Base-by-base conservation (phyloP, 2,888 invertebrate species). In the Melipona beecheii region DNA sequence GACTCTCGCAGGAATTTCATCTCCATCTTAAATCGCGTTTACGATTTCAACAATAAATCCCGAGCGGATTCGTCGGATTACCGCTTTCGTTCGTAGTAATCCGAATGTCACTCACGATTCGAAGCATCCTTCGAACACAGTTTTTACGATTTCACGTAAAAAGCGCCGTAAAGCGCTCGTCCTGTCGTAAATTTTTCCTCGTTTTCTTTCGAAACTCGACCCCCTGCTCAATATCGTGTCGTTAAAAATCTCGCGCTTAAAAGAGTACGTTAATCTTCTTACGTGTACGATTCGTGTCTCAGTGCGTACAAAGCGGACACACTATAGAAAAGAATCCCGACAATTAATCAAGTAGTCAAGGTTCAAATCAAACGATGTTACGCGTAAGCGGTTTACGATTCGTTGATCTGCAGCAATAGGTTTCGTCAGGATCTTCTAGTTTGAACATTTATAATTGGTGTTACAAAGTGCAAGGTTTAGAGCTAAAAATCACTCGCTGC, bases 71-170 rank as follows among this genome's bases (percentile, higher is more conserved):
- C 27, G 6, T 36, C 36, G 36, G 36, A 36, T 36, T 36, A 36
- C 36, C 36, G 36, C 6, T 36, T 36, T 36, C 36, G 6, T 36
- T 36, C 36, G 6, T 56, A n/a, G 66, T 72, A 64, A 43, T 66
- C 60, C 71, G 65, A 58, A 52, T 62, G 21, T 43, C 43, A 5
- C 27, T 43, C 58, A 50, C 58, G 52, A 43, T 49, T 54, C 24
- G 15, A 66, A 27, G 43, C 15, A 64, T 78, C 60, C 56, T 72
- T 56, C 66, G n/a, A 0, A 36, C 43, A 43, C 21, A 24, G 73
- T 73, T 4, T 81, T 83, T 74, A 81, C 76, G 76, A 70, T 75
- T 74, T 58, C 65, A 66, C 52, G 62, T 36, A 71, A 49, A 50
- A 73, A 11, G 19, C 17, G 58, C 15, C 36, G 50, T 31, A 27